Conservation (phyloP, 2,888 invertebrate species). For the Ophion obscuratus region DNA sequence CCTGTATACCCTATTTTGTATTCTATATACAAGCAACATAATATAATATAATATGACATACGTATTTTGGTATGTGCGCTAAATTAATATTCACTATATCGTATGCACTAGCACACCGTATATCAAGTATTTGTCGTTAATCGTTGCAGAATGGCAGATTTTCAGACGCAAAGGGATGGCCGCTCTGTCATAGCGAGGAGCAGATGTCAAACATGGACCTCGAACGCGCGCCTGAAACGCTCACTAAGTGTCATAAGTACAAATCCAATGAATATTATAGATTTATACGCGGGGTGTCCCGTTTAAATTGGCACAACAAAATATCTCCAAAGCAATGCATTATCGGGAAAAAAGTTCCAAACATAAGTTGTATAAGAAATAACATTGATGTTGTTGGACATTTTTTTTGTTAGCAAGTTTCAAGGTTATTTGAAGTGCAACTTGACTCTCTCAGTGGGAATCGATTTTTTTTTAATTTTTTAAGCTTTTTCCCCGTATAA, state of each 20-base stretch:
- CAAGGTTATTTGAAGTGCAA: background rate
- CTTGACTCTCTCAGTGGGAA: background rate
- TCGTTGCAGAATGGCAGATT: constrained; percentile 75
- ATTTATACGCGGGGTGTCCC: no score
- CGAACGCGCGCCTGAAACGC: constrained; percentile 79
- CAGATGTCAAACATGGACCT: constrained; percentile 82
- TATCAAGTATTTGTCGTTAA: constrained; percentile 20
- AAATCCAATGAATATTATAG: constrained; percentile 22
- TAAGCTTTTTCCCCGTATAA: no score
- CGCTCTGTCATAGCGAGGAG: constrained; percentile 75
- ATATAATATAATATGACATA: no score
- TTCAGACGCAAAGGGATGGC: constrained; percentile 70
- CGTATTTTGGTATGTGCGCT: no score
- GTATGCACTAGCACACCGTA: background rate
- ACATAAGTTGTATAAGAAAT: no score
- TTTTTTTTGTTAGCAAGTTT: background rate
- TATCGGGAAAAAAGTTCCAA: no score
- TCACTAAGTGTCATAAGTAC: constrained; percentile 78
- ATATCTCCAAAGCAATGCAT: no score
- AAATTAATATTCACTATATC: no score
- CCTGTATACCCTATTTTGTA: no score
- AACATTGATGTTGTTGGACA: background rate
- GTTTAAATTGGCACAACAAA: no score
- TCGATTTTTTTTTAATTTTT: background rate
- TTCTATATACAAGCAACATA: no score